These are phyloP conservation scores for Apostichopus leukothele DNA, from an alignment of 53 echinoderm and acorn worm species.

Conservation along the genomic window DNA sequence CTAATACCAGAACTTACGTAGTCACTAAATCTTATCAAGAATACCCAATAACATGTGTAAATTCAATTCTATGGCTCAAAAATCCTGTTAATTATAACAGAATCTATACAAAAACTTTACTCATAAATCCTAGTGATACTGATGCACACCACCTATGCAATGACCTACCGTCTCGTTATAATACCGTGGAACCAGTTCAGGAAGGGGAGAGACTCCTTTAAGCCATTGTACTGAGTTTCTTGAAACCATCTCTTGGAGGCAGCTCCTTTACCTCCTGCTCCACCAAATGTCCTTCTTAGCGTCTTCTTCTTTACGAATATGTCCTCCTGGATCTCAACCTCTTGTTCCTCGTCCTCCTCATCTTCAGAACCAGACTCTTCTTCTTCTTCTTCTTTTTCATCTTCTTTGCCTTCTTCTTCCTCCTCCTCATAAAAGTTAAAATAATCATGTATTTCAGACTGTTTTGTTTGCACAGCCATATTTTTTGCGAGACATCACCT, in stretches of 20 bases:
- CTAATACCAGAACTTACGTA: too few species aligned
- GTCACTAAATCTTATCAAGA: background rate
- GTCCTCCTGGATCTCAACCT: conserved; percentile 85
- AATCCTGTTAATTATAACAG: background rate
- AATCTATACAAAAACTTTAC: background rate
- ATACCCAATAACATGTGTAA: background rate
- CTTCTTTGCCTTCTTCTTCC: too few species aligned
- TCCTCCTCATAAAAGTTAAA: too few species aligned
- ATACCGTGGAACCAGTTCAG: conserved; percentile 92
- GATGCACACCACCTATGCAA: background rate
- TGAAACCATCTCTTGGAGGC: conserved; percentile 92
- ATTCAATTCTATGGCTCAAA: background rate
- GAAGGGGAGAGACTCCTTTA: conserved; percentile 42
- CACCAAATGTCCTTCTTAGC: conserved; percentile 56
- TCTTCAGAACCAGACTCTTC: conserved; percentile 67
- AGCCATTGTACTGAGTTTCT: conserved; percentile 78
- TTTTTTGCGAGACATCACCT: too few species aligned
- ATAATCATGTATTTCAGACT: too few species aligned
- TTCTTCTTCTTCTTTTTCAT: too few species aligned
- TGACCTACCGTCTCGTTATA: conserved; percentile 79
- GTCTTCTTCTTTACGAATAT: conserved; percentile 80
- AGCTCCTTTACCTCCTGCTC: conserved; percentile 56
- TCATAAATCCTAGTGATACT: background rate
- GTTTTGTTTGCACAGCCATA: too few species aligned
- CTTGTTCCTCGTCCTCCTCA: conserved; percentile 77